phyloP scores from a whole-genome alignment of 2,113 vertebrate species.

The Entomyzon cyanotis region DNA sequence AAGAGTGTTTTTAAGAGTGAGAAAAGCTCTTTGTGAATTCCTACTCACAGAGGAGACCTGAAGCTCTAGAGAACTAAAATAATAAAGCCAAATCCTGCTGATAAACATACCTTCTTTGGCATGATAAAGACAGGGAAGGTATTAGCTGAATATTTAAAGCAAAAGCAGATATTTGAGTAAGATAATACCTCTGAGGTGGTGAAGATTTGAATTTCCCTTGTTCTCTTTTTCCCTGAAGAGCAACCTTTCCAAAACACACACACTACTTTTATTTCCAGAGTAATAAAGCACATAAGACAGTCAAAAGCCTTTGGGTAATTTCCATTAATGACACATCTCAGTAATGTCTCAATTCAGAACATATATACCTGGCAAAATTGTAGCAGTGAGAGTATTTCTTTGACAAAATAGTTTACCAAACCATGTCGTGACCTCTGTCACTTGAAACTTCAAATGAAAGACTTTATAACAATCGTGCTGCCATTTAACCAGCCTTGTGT shows the following conservation, averaged over 20 bases:
- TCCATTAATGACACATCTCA: neutral
- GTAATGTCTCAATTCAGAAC: neutral
- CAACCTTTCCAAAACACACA: neutral
- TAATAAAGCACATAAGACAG: neutral
- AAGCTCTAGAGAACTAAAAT: neutral
- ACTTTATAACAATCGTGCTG: neutral
- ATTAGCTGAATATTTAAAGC: neutral
- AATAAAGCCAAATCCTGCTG: neutral
- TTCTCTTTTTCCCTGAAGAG: neutral
- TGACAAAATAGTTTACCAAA: neutral
- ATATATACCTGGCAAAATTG: neutral
- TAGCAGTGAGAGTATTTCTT: neutral
- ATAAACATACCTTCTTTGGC: neutral
- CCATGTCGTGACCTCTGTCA: neutral
- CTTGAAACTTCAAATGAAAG: neutral
- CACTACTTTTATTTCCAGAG: neutral
- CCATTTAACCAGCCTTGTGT: neutral
- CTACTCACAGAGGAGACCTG: neutral
- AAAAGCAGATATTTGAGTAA: neutral
- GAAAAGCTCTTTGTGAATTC: conserved; percentile 2
- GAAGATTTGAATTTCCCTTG: neutral
- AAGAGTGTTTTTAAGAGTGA: conserved; percentile 14
- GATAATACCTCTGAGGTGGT: neutral
- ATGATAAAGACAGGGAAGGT: neutral
- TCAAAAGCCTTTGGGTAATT: neutral